phyloP scores from a whole-genome alignment of 2,113 vertebrate genomes.

The Pristiophorus japonicus region DNA sequence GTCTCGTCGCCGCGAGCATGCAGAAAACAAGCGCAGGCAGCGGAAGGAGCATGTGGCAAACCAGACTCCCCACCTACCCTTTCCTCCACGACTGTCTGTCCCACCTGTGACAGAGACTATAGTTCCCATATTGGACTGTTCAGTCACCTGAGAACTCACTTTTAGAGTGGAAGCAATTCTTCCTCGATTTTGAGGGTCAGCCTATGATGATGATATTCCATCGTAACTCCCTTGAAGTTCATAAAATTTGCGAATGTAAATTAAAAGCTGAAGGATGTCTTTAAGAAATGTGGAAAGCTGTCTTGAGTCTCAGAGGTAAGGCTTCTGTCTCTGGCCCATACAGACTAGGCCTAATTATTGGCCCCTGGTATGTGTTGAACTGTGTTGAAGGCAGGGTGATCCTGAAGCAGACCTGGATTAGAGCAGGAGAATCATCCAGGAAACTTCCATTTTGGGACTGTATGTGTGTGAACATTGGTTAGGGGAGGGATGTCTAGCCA shows the following conservation, averaged over 20 bases:
- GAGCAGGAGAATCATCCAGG: neutral
- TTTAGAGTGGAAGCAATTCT: too few species aligned
- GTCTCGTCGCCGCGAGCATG: too few species aligned
- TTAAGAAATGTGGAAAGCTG: neutral
- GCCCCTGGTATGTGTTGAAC: neutral
- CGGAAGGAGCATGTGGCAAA: too few species aligned
- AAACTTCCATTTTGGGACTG: neutral
- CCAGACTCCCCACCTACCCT: too few species aligned
- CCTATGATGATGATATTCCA: too few species aligned
- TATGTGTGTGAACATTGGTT: neutral
- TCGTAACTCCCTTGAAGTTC: neutral
- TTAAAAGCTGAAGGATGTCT: neutral
- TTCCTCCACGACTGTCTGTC: too few species aligned
- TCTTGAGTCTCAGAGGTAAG: neutral
- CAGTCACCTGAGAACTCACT: too few species aligned
- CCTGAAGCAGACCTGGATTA: neutral
- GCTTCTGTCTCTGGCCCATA: neutral
- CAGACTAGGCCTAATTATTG: neutral
- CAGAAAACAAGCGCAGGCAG: too few species aligned
- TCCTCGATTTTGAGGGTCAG: too few species aligned
- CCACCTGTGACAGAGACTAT: too few species aligned
- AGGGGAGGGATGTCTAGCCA: neutral
- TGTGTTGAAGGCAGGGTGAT: neutral
- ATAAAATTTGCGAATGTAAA: neutral
- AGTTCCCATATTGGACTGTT: too few species aligned